These are phyloP conservation scores for Leguminivora glycinivorella DNA, from an alignment of 1,140 invertebrate genomes.

Conservation along the genomic window DNA sequence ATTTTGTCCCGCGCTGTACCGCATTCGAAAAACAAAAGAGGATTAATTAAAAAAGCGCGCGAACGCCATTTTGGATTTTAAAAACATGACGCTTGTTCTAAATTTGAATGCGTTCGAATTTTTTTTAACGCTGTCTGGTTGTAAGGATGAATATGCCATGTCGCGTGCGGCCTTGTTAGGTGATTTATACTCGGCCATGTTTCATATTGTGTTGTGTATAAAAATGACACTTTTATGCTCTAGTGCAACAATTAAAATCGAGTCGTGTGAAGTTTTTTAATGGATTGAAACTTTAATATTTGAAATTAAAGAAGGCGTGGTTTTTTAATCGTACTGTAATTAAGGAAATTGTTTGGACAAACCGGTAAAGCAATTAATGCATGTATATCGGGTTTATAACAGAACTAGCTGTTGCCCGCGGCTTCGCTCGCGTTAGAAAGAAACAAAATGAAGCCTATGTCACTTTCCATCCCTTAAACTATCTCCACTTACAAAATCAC, in stretches of 20 bases:
- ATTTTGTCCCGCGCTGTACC: slow-evolving; percentile 19
- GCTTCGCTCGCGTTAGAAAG: too few species aligned
- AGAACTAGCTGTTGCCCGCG: too few species aligned
- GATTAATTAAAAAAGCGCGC: not conserved
- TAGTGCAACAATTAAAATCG: slow-evolving; percentile 22
- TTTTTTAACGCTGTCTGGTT: not conserved
- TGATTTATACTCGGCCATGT: slow-evolving; percentile 20
- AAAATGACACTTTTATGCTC: slow-evolving; percentile 24
- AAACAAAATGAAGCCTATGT: too few species aligned
- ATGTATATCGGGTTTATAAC: too few species aligned
- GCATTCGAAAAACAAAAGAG: slow-evolving; percentile 12
- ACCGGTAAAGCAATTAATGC: not conserved
- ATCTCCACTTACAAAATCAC: too few species aligned
- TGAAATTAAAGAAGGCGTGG: not conserved
- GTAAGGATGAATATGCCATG: not conserved
- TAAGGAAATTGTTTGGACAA: not conserved
- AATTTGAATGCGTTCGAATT: not conserved
- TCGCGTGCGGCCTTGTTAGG: slow-evolving; percentile 18
- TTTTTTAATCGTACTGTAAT: not conserved
- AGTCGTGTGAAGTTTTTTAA: slow-evolving; percentile 19
- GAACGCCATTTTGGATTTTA: not conserved
- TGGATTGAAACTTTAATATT: slow-evolving; percentile 11
- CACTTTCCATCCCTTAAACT: too few species aligned
- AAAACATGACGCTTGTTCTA: not conserved
- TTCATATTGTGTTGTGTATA: slow-evolving; percentile 19